Evolutionary conservation across 2,888 invertebrate species (phyloP).

Genomic region (Ernsta delagoae): DNA sequence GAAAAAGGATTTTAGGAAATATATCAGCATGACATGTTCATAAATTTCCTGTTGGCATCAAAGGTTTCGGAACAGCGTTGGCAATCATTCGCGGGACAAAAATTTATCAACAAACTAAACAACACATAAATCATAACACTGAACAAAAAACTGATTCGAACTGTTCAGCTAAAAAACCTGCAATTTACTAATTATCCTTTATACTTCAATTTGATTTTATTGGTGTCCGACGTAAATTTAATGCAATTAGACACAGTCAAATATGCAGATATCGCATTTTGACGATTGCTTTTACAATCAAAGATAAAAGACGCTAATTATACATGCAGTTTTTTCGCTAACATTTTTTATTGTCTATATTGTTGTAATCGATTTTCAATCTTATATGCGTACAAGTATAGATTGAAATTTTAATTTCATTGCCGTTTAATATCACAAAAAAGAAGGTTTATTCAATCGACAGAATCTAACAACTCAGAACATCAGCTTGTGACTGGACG

Average conservation of each 20-base stretch:
- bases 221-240: conserved; percentile 50
- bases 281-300: conserved; percentile 53
- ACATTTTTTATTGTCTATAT: conserved; percentile 26
- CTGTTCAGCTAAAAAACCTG: conserved; percentile 45
- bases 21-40: conserved; percentile 53
- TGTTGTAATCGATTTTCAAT: conserved; percentile 15
- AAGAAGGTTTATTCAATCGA: conserved; percentile 20
- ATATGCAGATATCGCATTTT: conserved; percentile 55
- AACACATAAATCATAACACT: conserved; percentile 52
- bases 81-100: conserved; percentile 47
- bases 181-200: conserved; percentile 63
- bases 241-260: conserved; percentile 65
- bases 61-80: conserved; percentile 45
- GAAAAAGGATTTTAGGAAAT: conserved; percentile 46
- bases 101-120: conserved; percentile 52
- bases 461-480: background rate
- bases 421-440: background rate
- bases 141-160: conserved; percentile 49
- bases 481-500: conserved; percentile 31
- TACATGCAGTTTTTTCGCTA: conserved; percentile 51
- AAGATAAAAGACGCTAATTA: conserved; percentile 60
- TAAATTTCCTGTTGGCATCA: conserved; percentile 60
- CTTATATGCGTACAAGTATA: conserved; percentile 20
- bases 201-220: conserved; percentile 57
- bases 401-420: conserved; percentile 24